Base-by-base conservation (phyloP, 1,140 invertebrate genomes). In the Anagrus nilaparvatae region DNA sequence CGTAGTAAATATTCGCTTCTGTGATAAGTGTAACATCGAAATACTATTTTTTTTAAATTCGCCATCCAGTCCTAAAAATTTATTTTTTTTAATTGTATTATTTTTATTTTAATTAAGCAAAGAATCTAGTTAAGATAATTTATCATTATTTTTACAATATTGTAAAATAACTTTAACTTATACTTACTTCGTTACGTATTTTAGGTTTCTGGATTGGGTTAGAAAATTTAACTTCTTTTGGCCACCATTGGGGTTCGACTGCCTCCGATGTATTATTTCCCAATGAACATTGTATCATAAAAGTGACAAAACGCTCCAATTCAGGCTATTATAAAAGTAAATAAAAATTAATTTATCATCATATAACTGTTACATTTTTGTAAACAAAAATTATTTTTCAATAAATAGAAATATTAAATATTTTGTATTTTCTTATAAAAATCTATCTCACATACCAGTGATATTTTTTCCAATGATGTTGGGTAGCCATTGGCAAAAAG, bases 211-310 rank as follows among this genome's bases (percentile, higher is more conserved):
- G 62, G 33, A 81, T 65, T 5, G 78, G 78, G 60, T 75, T 75
- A 2, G 73, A 71, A 56, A 79, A 82, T 23, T 65, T 63, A 0
- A 80, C 66, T 64, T 79, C 73, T 49, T 71, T 66, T 8, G 79
- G 78, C 79, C 79, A 82, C 79, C 79, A 82, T 34, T 72, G 70
- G 10, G 79, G 79, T 49, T 74, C 59, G 35, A 78, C 73, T 37
- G 71, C 67, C 44, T 73, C 74, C 19, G 64, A 67, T 4, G 70
- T 72, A 44, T 76, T 70, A 47, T 79, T 73, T 17, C 78, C 78
- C 63, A 76, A 72, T 23, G 79, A 82, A 68, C 79, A 82, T 54
- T 79, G 76, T 36, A 81, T 76, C 77, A 82, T 79, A 53, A 82
- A 82, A 42, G 77, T 74, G 54, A 82, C 76, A 55, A 82, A 82